These are phyloP conservation scores for Bursaphelenchus mucronatus DNA, from an alignment of 1,140 invertebrate species.

Conservation along the genomic window DNA sequence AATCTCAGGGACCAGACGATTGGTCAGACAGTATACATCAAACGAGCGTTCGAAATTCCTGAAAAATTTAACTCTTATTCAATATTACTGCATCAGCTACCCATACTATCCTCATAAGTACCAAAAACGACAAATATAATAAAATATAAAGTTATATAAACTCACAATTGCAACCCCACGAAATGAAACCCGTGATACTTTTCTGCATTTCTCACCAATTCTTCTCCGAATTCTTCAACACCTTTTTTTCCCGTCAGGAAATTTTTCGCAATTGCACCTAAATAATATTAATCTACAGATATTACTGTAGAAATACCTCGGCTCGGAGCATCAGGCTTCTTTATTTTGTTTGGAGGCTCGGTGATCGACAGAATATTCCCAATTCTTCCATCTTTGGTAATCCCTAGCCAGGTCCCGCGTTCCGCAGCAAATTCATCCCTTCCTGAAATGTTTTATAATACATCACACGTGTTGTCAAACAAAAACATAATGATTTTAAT, in stretches of 20 bases:
- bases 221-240: slow-evolving; percentile 5
- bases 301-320: neutral
- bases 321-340: slow-evolving; percentile 1
- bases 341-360: slow-evolving; percentile 4
- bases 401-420: slow-evolving; percentile 13
- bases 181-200: slow-evolving; percentile 13
- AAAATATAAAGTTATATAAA: neutral
- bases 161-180: slow-evolving; percentile 6
- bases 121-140: neutral
- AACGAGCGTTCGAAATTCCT: neutral
- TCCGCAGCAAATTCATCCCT: slow-evolving; percentile 12
- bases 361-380: slow-evolving; percentile 18
- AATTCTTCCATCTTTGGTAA: slow-evolving; percentile 7
- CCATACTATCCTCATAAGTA: no score
- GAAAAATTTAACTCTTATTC: neutral
- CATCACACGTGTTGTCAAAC: no score
- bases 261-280: slow-evolving; percentile 9
- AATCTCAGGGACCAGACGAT: slow-evolving; percentile 10
- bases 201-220: slow-evolving; percentile 1
- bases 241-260: neutral
- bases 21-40: slow-evolving; percentile 12
- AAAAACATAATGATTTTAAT: neutral
- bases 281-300: neutral
- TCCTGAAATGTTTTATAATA: neutral
- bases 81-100: no score